A percentile compares a stretch with the other conserved stretches of the same genome.
These are phyloP conservation scores for Littorina saxatilis DNA, from an alignment of 1,140 invertebrate species.

Conservation along the genomic window DNA sequence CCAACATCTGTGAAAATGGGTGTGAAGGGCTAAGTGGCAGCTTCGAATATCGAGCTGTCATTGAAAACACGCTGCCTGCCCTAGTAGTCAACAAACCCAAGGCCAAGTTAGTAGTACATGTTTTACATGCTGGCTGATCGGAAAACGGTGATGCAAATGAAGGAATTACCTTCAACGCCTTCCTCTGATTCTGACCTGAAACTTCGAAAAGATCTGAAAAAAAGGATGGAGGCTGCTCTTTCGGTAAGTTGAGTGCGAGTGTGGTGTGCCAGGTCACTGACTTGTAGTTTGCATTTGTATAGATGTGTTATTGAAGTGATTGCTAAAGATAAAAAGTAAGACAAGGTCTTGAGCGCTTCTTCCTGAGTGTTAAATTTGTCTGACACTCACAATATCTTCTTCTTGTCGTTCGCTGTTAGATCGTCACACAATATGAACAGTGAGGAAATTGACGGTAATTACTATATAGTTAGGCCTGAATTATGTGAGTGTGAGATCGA, in stretches of 20 bases:
- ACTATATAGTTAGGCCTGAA: too few relatives aligned
- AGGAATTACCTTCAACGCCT: not conserved
- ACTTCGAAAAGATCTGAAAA: not conserved
- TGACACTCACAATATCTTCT: not conserved
- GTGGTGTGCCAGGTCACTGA: too few relatives aligned
- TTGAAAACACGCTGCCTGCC: too few relatives aligned
- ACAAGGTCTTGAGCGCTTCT: not conserved
- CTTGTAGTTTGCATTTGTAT: too few relatives aligned
- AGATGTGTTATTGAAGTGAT: too few relatives aligned
- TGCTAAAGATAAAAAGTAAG: not conserved
- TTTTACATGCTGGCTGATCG: constrained; percentile 1
- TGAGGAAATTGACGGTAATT: too few relatives aligned
- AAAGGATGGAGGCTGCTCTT: not conserved
- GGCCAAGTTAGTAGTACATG: too few relatives aligned
- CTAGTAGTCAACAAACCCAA: too few relatives aligned
- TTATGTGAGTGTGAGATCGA: too few relatives aligned
- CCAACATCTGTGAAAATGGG: constrained; percentile 14
- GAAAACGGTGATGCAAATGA: not conserved
- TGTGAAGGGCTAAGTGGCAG: constrained; percentile 21
- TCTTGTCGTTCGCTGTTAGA: too few relatives aligned
- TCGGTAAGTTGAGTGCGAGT: constrained; percentile 6
- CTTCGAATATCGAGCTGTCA: constrained; percentile 15
- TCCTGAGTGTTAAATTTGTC: not conserved
- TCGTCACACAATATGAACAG: not conserved
- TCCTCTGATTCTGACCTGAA: not conserved